Conservation (phyloP, 2,888 invertebrate species). For the Microctonus hyperodae region DNA sequence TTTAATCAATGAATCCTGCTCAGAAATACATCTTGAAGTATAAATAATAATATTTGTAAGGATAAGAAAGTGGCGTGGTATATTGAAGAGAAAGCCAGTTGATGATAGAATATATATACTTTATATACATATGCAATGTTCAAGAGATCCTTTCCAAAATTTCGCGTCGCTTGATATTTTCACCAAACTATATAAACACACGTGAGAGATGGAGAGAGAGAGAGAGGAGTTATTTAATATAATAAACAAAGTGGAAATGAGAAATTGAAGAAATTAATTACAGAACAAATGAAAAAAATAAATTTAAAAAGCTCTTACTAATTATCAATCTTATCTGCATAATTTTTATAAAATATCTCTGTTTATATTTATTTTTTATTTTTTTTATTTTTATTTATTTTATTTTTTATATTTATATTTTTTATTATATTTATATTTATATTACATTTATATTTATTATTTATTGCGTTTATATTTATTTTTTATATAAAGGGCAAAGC, state of each 20-base stretch:
- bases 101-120: constrained; percentile 1
- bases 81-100: constrained; percentile 19
- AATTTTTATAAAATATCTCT: too few relatives aligned
- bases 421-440: too few relatives aligned
- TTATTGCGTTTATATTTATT: too few relatives aligned
- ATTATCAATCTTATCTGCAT: background rate
- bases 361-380: too few relatives aligned
- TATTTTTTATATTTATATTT: too few relatives aligned
- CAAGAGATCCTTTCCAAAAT: constrained; percentile 31
- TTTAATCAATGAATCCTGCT: constrained; percentile 9
- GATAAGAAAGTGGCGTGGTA: constrained; percentile 28
- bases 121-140: background rate
- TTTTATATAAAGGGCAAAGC: too few relatives aligned
- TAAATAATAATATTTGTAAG: constrained; percentile 16
- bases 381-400: too few relatives aligned
- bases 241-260: background rate
- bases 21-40: background rate
- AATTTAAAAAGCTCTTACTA: background rate
- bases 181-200: constrained; percentile 21
- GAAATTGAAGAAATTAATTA: too few relatives aligned
- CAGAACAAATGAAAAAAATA: background rate
- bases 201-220: too few relatives aligned
- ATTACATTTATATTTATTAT: too few relatives aligned
- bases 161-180: constrained; percentile 17
- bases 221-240: background rate